Evolutionary conservation across 1,140 invertebrate genomes (phyloP), one percentile per base, ranked within the genome.

Genomic region (Bombus affinis): DNA sequence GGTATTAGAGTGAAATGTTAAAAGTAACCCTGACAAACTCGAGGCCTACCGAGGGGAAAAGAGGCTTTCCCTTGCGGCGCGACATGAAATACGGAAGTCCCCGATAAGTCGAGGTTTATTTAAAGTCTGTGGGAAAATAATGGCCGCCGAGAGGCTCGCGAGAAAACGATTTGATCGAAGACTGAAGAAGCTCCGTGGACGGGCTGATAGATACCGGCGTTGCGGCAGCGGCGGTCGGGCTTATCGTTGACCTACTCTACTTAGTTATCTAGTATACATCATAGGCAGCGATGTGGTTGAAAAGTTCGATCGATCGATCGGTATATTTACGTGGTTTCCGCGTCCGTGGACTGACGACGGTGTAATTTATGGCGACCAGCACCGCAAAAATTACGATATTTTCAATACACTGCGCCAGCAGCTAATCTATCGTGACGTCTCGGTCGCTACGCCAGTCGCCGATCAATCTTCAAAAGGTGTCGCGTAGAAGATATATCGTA

Each of bases 161-260:
- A 18, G 53, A 62, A 39, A 77, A 76, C 72, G 39, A 47, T 82
- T 76, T 57, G 83, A 85, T 74, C 66, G 70, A 32, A 59, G 66
- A 10, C 42, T 22, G 65, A 35, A 53, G n/a, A 37, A 35, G 9
- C 57, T 13, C 35, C 32, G 13, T 53, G 35, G 35, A 86, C 71
- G 68, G 44, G 72, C 80, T 86, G 85, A 86, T 82, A 86, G 85
- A 76, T 74, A 82, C 32, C 25, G 59, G 8, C 42, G 44, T 8
- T n/a, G n/a, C 9, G 66, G 71, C n/a, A 25, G 12, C 71, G n/a
- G n/a, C 22, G 22, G 79, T 2, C 70, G 47, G 68, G 85, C 80
- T 86, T 86, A 86, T 82, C 80, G 72, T 86, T 82, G 85, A 82
- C 79, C 85, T 86, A 53, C 85, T 86, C 80, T 37, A 82, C 65